Base-by-base conservation (phyloP, 2,888 invertebrate genomes). In the Amphipoea oculea region DNA sequence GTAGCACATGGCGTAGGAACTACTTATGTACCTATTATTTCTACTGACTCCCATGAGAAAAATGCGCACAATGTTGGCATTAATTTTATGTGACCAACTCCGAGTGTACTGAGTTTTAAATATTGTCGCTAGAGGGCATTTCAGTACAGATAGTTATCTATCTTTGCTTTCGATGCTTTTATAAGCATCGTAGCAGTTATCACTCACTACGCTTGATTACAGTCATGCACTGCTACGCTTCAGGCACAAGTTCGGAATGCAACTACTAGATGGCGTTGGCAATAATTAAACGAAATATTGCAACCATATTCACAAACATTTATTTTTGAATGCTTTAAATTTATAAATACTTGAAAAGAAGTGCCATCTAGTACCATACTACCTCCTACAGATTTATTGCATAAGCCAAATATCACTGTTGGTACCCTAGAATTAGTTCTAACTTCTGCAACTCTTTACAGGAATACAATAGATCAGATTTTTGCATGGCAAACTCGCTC, bases 181-280 rank as follows among this genome's bases (percentile, higher is more conserved):
- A 66, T 60, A 66, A 69, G 36, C 14, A 70, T n/a, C 4, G 29
- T 40, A 40, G 40, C 20, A 20, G n/a, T 29, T 78, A 40, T 17
- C 17, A 20, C 20, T 20, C 54, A 36, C 17, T 60, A 54, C 51
- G 45, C 11, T 45, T 23, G 23, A 45, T 2, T 45, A 11, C 45
- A 29, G 29, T 29, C 29, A 11, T 36, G 36, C 40, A 1, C 6
- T n/a, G 40, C 36, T 57, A 69, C 36, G 12, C 9, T n/a, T 60
- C 12, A 72, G 36, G 7, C 11, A 2, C 12, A 11, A 66, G 72
- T 84, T 67, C 29, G 17, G 3, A 74, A 42, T 42, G 4, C 45
- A 75, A 40, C 2, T 2, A 70, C 42, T 79, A 86, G 84, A 11
- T 82, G 84, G 84, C 84, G 79, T 6, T 79, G 29, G 14, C n/a